Evolutionary conservation across 2,888 invertebrate species (phyloP).

Genomic region (Ariolimax columbianus): DNA sequence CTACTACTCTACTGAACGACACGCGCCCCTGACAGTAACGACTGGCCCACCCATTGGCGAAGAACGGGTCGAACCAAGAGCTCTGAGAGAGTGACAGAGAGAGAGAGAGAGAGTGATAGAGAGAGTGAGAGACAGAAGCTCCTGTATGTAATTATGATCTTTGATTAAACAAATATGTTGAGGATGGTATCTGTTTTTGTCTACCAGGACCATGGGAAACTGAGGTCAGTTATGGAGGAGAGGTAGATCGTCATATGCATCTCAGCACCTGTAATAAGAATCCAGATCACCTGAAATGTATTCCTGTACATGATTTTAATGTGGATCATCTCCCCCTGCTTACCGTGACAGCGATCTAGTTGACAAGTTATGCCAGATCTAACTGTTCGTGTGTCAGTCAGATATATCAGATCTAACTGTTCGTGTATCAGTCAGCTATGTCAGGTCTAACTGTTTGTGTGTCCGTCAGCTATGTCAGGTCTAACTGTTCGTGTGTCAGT

Average conservation of each 20-base stretch:
- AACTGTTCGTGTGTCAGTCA: conserved; percentile 8
- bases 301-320: conserved; percentile 13
- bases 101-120: no score
- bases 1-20: no score
- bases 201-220: no score
- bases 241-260: background rate
- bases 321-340: background rate
- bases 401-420: background rate
- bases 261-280: background rate
- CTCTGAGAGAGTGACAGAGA: no score
- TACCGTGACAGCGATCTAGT: background rate
- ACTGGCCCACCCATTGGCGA: no score
- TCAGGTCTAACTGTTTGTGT: no score
- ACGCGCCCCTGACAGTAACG: no score
- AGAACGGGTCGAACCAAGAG: no score
- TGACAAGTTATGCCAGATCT: background rate
- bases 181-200: no score
- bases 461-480: background rate
- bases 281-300: conserved; percentile 8
- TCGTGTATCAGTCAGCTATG: conserved; percentile 19
- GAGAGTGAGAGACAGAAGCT: no score
- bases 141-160: no score
- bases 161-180: no score
- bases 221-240: background rate
- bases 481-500: conserved; percentile 14